Percentiles rank a stretch among this genome's conserved stretches.
Conservation (phyloP, 2,888 invertebrate genomes). For the Diloba caeruleocephala region DNA sequence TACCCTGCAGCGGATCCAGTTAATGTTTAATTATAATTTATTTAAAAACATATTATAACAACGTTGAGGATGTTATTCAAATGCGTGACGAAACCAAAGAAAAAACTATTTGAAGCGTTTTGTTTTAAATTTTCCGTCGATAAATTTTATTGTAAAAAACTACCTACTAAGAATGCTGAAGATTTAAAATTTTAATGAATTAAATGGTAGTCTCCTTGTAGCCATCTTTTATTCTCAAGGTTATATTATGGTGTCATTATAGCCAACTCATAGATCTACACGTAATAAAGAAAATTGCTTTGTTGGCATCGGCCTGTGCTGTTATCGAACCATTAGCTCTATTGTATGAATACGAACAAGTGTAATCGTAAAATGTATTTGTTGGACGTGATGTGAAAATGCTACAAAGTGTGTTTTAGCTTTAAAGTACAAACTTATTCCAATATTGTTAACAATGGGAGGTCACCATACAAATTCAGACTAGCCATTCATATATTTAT, state of each 20-base stretch:
- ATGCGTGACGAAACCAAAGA: constrained; percentile 22
- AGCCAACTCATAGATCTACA: constrained; percentile 49
- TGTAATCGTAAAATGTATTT: constrained; percentile 13
- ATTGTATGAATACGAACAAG: constrained; percentile 1
- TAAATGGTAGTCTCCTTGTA: constrained; percentile 17
- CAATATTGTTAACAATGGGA: constrained; percentile 56
- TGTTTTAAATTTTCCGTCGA: constrained; percentile 24
- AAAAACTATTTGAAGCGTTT: constrained; percentile 11
- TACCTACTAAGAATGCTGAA: constrained; percentile 21
- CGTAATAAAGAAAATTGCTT: constrained; percentile 56
- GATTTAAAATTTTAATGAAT: constrained; percentile 10
- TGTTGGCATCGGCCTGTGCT: constrained; percentile 37
- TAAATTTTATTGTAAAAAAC: constrained; percentile 15
- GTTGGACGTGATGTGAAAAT: constrained; percentile 17
- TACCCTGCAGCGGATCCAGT: constrained; percentile 40
- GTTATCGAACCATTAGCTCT: constrained; percentile 17
- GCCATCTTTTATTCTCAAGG: constrained; percentile 54
- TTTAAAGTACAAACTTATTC: constrained; percentile 5
- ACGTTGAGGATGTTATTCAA: constrained; percentile 28
- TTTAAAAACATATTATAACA: constrained; percentile 24
- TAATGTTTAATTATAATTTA: constrained; percentile 40
- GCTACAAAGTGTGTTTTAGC: constrained; percentile 1
- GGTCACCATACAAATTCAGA: constrained; percentile 65
- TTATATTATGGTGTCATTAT: constrained; percentile 59
- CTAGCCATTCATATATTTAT: constrained; percentile 68